Base-by-base conservation (phyloP, 2,888 invertebrate species). In the Plagodis pulveraria region DNA sequence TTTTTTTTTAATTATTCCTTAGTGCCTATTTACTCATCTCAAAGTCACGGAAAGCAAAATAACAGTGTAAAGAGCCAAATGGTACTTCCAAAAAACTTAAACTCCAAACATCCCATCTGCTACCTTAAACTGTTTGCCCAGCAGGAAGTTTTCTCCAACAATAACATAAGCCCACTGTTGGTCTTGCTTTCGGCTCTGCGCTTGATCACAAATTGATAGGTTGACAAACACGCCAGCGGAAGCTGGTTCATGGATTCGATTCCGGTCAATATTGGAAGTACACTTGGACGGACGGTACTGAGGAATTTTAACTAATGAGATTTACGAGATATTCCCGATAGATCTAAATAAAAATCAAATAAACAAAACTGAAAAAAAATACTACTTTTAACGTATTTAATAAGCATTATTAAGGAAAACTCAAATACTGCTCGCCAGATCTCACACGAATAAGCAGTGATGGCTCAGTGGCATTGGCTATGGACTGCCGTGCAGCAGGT, bases 171-270 rank as follows among this genome's bases (percentile, higher is more conserved):
- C 12, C 11, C 44, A 44, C 38, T 45, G 33, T 45, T 47, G 50
- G 36, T 36, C 42, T 38, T 42, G 47, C 58, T 58, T 58, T 59
- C 54, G 54, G 55, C 52, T 48, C 35, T 52, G 52, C 52, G 60
- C 48, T 53, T 61, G 60, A 61, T 61, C 60, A 56, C 60, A 61
- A 61, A 56, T 56, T 56, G 60, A 56, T 56, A 45, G 56, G 22
- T 49, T 10, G 6, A 35, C 49, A 61, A 56, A 61, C 50, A 61
- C 32, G 33, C 9, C 4, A 35, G 49, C 55, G 50, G 59, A 55
- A 59, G 51, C 44, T 33, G 6, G 45, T 44, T n/a, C 40, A 50
- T 50, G 54, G 50, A 41, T 36, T 58, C 38, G 38, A 34, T n/a
- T 47, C 50, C 41, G 33, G 51, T 59, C 51, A 61, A 61, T 61